Evolutionary conservation across 2,888 invertebrate genomes (phyloP), one percentile per base, ranked within the genome.

Genomic region (Scaptomyza reducta): DNA sequence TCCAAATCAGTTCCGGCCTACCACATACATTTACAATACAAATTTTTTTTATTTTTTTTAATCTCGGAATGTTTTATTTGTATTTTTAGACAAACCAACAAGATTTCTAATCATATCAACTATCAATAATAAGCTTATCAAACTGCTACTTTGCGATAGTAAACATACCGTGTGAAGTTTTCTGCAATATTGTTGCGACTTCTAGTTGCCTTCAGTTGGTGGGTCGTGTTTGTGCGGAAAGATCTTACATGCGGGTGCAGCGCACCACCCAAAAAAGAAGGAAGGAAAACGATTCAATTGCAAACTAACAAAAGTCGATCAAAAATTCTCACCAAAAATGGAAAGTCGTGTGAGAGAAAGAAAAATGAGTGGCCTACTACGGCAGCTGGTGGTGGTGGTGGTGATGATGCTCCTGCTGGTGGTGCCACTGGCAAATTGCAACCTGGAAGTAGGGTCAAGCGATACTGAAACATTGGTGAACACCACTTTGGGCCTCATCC

Each of bases 401-500:
- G 46, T 68, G 40, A 22, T n/a, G n/a, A 6, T 62, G 46, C 6
- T 62, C 16, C 14, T 25, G 22, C 9, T 58, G 49, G n/a, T 46
- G 38, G 7, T 47, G 27, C 1, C 27, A 38, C 27, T 16, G 16
- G 3, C 38, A 14, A 25, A 6, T 6, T 14, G 5, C 25, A 6
- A 50, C 18, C 31, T 42, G 6, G 61, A 16, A n/a, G n/a, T 18
- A 3, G 25, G 18, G 3, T 9, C 31, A 6, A 29, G 41, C 11
- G 51, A 56, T 10, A 40, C 31, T 7, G 57, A 41, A 1, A 74
- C 79, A 0, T 6, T 79, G 1, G 80, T 90, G 1, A 61, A 61
- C 53, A 89, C 84, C 10, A 72, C 82, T 1, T 76, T 92, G 11
- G 93, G 93, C 0, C 72, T 59, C 47, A 89, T 93, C 53, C 87